These are phyloP conservation scores for Anadara kagoshimensis DNA, from an alignment of 1,140 invertebrate genomes.

Conservation along the genomic window DNA sequence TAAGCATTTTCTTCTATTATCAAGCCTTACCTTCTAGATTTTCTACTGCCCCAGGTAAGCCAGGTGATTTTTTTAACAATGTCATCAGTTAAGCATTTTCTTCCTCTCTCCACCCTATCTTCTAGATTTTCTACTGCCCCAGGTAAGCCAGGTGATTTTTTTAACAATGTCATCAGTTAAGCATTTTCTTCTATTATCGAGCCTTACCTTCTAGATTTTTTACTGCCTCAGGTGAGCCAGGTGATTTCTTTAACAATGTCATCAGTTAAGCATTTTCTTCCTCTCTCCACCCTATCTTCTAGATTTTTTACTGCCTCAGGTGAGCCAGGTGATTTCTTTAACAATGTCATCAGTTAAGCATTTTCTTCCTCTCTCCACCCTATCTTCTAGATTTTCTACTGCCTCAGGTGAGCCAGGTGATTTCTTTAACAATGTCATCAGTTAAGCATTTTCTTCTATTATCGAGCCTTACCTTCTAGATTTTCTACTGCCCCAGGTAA, in stretches of 20 bases:
- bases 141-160: constrained; percentile 13
- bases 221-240: constrained; percentile 1
- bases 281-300: constrained; percentile 76
- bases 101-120: constrained; percentile 76
- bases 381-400: constrained; percentile 77
- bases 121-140: constrained; percentile 75
- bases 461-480: too few relatives aligned
- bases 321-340: constrained; percentile 43
- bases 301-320: constrained; percentile 70
- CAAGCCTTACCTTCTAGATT: too few relatives aligned
- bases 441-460: constrained; percentile 65
- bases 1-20: constrained; percentile 67
- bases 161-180: constrained; percentile 61
- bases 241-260: constrained; percentile 56
- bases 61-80: constrained; percentile 51
- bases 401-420: neutral
- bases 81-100: constrained; percentile 64
- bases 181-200: constrained; percentile 70
- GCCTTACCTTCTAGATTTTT: constrained; percentile 29
- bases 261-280: constrained; percentile 66
- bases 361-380: constrained; percentile 75
- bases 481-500: constrained; percentile 21
- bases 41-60: constrained; percentile 13
- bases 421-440: constrained; percentile 63
- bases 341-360: constrained; percentile 57